Percentiles rank a stretch among this genome's conserved stretches.
These are phyloP conservation scores for Amphipoea lucens DNA, from an alignment of 2,888 invertebrate species.

Conservation along the genomic window DNA sequence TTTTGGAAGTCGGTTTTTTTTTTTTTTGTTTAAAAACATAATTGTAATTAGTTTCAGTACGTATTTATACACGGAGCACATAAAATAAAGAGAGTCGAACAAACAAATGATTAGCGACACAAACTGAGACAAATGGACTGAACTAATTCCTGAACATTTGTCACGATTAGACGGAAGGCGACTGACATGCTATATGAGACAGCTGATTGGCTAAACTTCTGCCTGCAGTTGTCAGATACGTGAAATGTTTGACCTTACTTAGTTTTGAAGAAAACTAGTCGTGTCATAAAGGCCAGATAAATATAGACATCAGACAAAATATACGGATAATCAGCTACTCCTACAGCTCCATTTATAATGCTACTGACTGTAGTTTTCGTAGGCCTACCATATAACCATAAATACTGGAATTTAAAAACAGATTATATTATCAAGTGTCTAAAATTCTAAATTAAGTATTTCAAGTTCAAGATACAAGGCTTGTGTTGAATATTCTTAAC, in stretches of 20 bases:
- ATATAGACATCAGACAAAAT: neutral
- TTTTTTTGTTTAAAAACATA: conserved; percentile 16
- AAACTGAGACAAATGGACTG: conserved; percentile 81
- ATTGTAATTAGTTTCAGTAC: conserved; percentile 39
- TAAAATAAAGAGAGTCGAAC: conserved; percentile 53
- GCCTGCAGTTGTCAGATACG: conserved; percentile 23
- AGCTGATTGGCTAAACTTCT: conserved; percentile 45
- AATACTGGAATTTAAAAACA: neutral
- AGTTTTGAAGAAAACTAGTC: neutral
- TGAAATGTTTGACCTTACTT: conserved; percentile 6
- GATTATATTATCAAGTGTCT: neutral
- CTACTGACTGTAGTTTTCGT: neutral
- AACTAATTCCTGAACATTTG: conserved; percentile 78
- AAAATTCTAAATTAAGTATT: neutral
- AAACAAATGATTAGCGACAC: conserved; percentile 72
- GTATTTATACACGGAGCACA: conserved; percentile 31
- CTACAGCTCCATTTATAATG: neutral
- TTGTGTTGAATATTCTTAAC: neutral
- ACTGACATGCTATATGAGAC: conserved; percentile 53
- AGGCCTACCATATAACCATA: too few species aligned
- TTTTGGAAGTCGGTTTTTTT: too few species aligned
- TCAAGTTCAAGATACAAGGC: neutral
- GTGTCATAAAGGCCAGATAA: neutral
- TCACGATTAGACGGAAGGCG: conserved; percentile 74
- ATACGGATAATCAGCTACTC: too few species aligned